phyloP scores from a whole-genome alignment of 2,113 vertebrate genomes.

The Muntiacus reevesi region DNA sequence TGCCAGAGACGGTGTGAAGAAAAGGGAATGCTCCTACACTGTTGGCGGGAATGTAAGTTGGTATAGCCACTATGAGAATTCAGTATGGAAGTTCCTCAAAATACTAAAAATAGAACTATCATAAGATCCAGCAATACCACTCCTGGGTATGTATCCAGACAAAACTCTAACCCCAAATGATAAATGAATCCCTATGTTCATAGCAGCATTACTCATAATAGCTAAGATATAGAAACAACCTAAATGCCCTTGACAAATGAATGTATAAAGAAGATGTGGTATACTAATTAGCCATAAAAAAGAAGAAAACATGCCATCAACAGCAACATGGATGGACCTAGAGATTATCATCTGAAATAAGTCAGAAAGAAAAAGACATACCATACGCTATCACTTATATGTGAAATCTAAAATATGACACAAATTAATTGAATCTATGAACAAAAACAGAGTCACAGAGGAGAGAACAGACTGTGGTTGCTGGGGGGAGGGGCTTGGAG shows the following conservation, averaged over 20 bases:
- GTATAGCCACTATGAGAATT: not conserved
- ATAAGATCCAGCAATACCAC: not conserved
- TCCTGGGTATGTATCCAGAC: not conserved
- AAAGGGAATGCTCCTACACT: not conserved
- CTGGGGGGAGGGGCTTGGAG: not conserved
- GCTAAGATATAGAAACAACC: not conserved
- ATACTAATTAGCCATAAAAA: not conserved
- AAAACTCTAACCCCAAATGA: not conserved
- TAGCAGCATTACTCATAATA: not conserved
- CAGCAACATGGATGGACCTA: not conserved
- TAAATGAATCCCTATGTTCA: not conserved
- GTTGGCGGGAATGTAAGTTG: not conserved
- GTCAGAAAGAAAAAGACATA: not conserved
- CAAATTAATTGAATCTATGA: not conserved
- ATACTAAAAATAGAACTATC: not conserved
- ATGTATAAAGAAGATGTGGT: not conserved
- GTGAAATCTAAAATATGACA: not conserved
- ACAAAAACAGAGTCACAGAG: not conserved
- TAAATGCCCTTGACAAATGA: not conserved
- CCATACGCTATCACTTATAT: not conserved
- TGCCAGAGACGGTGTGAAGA: not conserved
- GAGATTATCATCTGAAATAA: not conserved
- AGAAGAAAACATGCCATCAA: not conserved
- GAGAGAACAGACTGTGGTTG: not conserved
- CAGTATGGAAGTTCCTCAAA: not conserved